Conservation (phyloP, 2,113 vertebrate species). For the Pluvialis apricaria region DNA sequence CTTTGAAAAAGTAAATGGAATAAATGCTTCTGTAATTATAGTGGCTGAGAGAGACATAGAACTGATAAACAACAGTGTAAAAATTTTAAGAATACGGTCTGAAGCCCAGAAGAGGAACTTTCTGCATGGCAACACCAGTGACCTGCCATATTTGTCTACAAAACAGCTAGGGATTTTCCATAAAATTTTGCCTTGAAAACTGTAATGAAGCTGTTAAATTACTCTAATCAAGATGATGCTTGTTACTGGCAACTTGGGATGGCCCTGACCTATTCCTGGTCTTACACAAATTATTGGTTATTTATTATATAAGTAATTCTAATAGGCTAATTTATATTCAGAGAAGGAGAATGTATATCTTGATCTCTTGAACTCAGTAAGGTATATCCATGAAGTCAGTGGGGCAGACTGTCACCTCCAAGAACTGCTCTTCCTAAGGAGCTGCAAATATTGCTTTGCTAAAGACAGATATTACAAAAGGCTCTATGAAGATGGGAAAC, state of each 20-base stretch:
- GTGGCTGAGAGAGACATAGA: neutral
- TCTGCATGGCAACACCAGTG: neutral
- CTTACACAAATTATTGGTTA: neutral
- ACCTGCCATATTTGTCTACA: neutral
- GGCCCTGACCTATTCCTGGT: neutral
- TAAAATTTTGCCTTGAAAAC: neutral
- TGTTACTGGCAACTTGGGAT: neutral
- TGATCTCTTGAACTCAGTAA: neutral
- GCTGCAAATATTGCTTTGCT: neutral
- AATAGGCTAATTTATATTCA: neutral
- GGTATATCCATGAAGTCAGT: neutral
- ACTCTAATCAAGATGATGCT: neutral
- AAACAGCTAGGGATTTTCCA: neutral
- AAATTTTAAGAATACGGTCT: neutral
- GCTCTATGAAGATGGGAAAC: neutral
- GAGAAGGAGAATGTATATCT: neutral
- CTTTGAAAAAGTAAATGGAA: neutral
- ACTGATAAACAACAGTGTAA: neutral
- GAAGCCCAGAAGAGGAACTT: neutral
- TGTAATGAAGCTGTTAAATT: neutral
- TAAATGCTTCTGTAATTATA: neutral
- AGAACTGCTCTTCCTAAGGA: neutral
- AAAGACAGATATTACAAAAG: neutral
- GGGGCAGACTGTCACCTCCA: neutral
- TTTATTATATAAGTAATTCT: neutral